Percentiles rank a stretch among this genome's conserved stretches.
Evolutionary conservation across 2,888 invertebrate genomes (phyloP).

Genomic region (Ellobium chinense): DNA sequence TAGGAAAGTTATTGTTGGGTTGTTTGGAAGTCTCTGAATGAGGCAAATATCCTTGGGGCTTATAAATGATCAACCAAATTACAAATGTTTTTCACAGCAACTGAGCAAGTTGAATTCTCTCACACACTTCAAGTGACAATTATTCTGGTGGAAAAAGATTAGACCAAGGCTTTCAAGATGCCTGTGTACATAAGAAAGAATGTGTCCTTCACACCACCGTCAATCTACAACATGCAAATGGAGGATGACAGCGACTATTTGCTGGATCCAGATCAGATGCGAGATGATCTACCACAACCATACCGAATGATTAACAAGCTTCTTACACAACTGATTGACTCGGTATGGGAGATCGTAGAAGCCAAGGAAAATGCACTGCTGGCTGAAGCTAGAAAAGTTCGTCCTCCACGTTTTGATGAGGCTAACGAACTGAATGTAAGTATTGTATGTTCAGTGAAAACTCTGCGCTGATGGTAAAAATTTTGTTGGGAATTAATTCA

Average conservation of each 20-base stretch:
- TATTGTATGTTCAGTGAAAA: too few species aligned
- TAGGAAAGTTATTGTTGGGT: too few species aligned
- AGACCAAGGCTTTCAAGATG: slow-evolving; percentile 56
- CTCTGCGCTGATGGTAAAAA: too few species aligned
- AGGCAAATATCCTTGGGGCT: too few species aligned
- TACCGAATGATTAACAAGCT: slow-evolving; percentile 76
- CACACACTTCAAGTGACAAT: too few species aligned
- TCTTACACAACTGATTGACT: slow-evolving; percentile 66
- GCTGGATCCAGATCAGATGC: slow-evolving; percentile 72
- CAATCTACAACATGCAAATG: slow-evolving; percentile 65
- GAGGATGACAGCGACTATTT: slow-evolving; percentile 73
- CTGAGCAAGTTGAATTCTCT: too few species aligned
- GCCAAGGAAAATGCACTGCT: slow-evolving; percentile 63
- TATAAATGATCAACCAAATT: too few species aligned
- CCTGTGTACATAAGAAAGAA: slow-evolving; percentile 73
- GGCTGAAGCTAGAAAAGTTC: slow-evolving; percentile 63
- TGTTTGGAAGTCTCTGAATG: too few species aligned
- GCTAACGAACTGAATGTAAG: slow-evolving; percentile 55
- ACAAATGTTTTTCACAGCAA: too few species aligned
- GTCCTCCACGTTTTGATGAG: slow-evolving; percentile 69
- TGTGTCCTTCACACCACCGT: slow-evolving; percentile 71
- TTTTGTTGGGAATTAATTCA: too few species aligned
- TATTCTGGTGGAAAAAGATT: not conserved
- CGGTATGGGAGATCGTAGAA: slow-evolving; percentile 71
- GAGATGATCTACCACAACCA: slow-evolving; percentile 75